Percentiles rank a stretch among this genome's conserved stretches.
Conservation (phyloP, 1,140 invertebrate species). For the Papilio aristodemus region DNA sequence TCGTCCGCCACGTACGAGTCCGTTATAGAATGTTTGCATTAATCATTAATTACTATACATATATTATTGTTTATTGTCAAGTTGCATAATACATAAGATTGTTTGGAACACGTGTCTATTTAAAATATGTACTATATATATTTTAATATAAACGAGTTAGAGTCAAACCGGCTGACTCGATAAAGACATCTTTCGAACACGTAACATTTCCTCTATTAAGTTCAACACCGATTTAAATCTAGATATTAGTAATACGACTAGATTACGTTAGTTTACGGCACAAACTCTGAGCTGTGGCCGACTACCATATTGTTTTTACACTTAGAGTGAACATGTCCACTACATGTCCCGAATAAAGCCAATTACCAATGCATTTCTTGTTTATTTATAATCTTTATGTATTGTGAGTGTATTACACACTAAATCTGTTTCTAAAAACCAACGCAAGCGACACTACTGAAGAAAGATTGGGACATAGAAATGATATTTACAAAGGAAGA, state of each 20-base stretch:
- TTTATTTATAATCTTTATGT: constrained; percentile 68
- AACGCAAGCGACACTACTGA: constrained; percentile 45
- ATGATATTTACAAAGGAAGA: constrained; percentile 34
- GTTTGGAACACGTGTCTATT: constrained; percentile 50
- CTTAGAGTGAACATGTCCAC: constrained; percentile 71
- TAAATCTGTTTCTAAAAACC: constrained; percentile 49
- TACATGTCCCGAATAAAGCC: constrained; percentile 76
- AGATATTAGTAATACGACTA: constrained; percentile 64
- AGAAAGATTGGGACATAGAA: constrained; percentile 32
- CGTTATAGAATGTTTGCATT: constrained; percentile 37
- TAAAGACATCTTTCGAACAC: constrained; percentile 66
- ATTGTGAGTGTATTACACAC: constrained; percentile 47
- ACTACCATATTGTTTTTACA: constrained; percentile 64
- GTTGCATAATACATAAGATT: constrained; percentile 52
- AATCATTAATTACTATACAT: background rate
- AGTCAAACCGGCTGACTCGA: constrained; percentile 51
- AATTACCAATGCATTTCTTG: constrained; percentile 79
- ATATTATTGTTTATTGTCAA: constrained; percentile 65
- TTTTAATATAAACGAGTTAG: no score
- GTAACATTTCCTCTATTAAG: constrained; percentile 57
- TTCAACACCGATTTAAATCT: constrained; percentile 60
- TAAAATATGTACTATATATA: constrained; percentile 43
- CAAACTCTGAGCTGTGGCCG: constrained; percentile 37
- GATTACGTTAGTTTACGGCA: constrained; percentile 46
- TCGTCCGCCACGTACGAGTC: constrained; percentile 6